Base-by-base conservation (phyloP, 2,113 vertebrate species). In the Promerops cafer region DNA sequence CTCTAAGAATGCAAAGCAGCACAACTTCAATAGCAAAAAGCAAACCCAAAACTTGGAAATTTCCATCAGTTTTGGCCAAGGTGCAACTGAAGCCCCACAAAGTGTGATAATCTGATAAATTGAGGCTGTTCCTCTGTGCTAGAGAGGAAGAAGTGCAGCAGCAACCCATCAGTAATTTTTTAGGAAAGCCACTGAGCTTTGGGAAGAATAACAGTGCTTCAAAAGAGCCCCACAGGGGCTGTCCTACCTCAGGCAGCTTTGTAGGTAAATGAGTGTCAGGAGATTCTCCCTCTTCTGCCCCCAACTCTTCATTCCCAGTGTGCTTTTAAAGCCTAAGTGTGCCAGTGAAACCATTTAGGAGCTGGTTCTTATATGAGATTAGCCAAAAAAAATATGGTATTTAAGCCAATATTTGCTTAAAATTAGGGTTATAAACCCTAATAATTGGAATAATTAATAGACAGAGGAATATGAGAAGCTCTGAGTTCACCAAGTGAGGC, bases 351-450 rank as follows among this genome's bases (percentile, higher is more conserved):
- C 13, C 4, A 16, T 66, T 70, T 54, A 75, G 30, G 18, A 84
- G 16, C 12, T 59, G 11, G 5, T 49, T 22, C 6, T 81, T 27
- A 3, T 0, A 21, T 7, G 22, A 63, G 26, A 74, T 44, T 30
- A 72, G 5, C 7, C 8, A 40, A 64, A 31, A 31, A 71, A 4
- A 27, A 7, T 21, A 16, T 0, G 0, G 3, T 27, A 44, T 40
- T 40, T 28, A 33, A 61, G 27, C 13, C 45, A 89, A n/a, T 14
- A 10, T 7, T 31, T 52, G 16, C 4, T 83, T 77, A 53, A 63
- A 30, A 45, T 3, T 19, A 21, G 66, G 26, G 13, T 64, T 80
- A 15, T 12, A 81, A 65, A 45, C 20, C 7, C n/a, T n/a, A n/a
- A n/a, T n/a, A n/a, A n/a, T 9, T 74, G 44, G 52, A 53, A 45